Evolutionary conservation across 2,113 vertebrate species (phyloP).

Genomic region (Petaurus breviceps): DNA sequence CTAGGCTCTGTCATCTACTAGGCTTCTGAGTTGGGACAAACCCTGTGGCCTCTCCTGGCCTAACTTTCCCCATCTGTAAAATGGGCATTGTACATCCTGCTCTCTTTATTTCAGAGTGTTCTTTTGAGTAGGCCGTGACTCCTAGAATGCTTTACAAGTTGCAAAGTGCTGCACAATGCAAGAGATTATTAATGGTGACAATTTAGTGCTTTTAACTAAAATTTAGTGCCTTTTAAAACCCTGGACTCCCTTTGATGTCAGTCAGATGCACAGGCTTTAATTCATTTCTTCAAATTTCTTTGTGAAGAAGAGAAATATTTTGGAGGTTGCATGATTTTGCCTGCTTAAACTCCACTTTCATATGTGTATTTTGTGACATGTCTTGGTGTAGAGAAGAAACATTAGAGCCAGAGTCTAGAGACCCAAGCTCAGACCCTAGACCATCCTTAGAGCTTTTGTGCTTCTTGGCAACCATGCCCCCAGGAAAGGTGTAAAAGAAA

Average conservation of each 20-base stretch:
- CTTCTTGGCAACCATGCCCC: background rate
- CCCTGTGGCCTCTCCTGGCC: background rate
- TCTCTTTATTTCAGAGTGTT: background rate
- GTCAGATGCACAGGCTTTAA: background rate
- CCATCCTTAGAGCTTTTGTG: background rate
- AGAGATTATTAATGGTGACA: background rate
- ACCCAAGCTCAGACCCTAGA: background rate
- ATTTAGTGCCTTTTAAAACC: background rate
- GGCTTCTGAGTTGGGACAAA: background rate
- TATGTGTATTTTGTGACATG: background rate
- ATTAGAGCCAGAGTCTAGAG: background rate
- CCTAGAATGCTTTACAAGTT: background rate
- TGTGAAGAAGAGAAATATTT: background rate
- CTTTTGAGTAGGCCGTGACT: background rate
- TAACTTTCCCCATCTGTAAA: background rate
- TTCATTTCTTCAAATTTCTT: background rate
- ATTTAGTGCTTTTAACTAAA: background rate
- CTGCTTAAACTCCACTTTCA: background rate
- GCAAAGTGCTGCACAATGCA: background rate
- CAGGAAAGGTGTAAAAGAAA: background rate
- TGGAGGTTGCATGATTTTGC: background rate
- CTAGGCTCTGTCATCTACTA: background rate
- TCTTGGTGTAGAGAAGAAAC: background rate
- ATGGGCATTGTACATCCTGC: background rate
- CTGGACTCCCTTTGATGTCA: background rate